Conservation (phyloP, 2,888 invertebrate genomes). For the Callosobruchus maculatus region DNA sequence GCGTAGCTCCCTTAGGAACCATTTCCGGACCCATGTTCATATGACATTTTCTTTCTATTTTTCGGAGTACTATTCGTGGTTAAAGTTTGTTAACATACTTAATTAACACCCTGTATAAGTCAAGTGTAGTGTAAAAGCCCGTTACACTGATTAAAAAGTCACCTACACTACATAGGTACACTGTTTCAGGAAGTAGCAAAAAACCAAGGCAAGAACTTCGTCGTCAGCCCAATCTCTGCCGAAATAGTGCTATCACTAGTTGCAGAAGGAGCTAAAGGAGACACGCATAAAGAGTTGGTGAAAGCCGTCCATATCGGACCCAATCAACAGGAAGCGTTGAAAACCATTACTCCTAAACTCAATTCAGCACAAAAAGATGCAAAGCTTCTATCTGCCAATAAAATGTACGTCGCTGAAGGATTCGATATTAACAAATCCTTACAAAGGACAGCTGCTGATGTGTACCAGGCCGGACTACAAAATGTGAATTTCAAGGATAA, state of each 20-base stretch:
- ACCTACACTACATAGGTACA: not conserved
- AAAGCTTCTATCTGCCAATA: slow-evolving; percentile 40
- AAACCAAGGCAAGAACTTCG: slow-evolving; percentile 24
- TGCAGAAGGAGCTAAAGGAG: slow-evolving; percentile 32
- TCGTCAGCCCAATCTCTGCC: slow-evolving; percentile 36
- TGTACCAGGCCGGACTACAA: slow-evolving; percentile 44
- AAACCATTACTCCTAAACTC: slow-evolving; percentile 11
- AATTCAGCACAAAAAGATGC: slow-evolving; percentile 14
- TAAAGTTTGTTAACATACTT: too few relatives aligned
- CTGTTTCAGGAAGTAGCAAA: slow-evolving; percentile 26
- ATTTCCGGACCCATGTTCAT: too few relatives aligned
- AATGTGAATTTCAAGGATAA: slow-evolving; percentile 31
- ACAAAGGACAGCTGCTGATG: slow-evolving; percentile 53
- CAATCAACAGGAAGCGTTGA: slow-evolving; percentile 18
- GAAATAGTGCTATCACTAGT: slow-evolving; percentile 34
- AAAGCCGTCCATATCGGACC: slow-evolving; percentile 18
- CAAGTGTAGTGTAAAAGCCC: too few relatives aligned
- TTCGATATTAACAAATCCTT: slow-evolving; percentile 54
- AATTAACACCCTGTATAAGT: too few relatives aligned
- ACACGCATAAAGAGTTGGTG: slow-evolving; percentile 30
- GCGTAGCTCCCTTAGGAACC: too few relatives aligned
- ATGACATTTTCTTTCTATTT: too few relatives aligned
- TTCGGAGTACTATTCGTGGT: too few relatives aligned
- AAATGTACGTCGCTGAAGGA: slow-evolving; percentile 59
- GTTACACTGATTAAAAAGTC: not conserved